Percentiles rank a stretch among this genome's conserved stretches.
These are phyloP conservation scores for Microcebus murinus DNA, from an alignment of 2,113 vertebrate species.

Conservation along the genomic window DNA sequence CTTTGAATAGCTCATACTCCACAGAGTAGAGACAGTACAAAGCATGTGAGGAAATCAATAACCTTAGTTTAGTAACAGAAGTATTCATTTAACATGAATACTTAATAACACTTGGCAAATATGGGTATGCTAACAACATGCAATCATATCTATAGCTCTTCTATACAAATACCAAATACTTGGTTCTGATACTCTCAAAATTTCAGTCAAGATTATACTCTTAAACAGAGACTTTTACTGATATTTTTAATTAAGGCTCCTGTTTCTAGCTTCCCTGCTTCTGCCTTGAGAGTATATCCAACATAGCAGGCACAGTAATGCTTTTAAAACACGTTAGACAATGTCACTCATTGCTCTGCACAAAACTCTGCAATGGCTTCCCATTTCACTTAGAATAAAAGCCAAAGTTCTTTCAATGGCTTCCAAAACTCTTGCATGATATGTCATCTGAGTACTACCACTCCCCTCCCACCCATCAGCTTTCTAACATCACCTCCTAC, in stretches of 20 bases:
- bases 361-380: constrained; percentile 1
- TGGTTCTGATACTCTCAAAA: constrained; percentile 14
- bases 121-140: background rate
- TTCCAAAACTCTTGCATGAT: background rate
- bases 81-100: constrained; percentile 27
- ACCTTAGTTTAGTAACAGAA: background rate
- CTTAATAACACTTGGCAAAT: constrained; percentile 29
- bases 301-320: background rate
- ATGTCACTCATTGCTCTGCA: constrained; percentile 15
- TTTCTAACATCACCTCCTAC: constrained; percentile 9
- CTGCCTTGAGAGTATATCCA: constrained; percentile 13
- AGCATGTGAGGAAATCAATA: constrained; percentile 38
- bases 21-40: background rate
- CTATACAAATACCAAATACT: background rate
- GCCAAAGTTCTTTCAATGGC: background rate
- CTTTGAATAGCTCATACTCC: background rate
- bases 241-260: background rate
- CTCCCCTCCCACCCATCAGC: background rate
- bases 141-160: background rate
- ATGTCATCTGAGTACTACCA: background rate
- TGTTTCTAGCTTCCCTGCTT: background rate
- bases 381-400: constrained; percentile 44
- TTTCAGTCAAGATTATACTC: background rate
- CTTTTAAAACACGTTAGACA: constrained; percentile 37
- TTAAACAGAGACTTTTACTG: constrained; percentile 5